Conservation (phyloP, 2,113 vertebrate species). For the Papio anubis region DNA sequence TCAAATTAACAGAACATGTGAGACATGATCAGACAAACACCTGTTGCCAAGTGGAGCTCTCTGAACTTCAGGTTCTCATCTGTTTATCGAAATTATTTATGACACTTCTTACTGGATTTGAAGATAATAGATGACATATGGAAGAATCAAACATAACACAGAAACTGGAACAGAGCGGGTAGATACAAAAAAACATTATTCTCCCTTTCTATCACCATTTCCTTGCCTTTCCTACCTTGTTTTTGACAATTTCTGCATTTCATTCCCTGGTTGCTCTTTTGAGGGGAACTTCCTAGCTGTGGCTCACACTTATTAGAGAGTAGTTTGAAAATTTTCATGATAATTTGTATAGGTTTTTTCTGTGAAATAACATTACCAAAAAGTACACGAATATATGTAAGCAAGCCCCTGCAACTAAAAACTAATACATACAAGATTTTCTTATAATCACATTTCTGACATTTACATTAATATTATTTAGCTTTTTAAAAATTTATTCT, state of each 20-base stretch:
- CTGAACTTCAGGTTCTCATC: background rate
- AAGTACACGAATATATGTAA: background rate
- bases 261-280: background rate
- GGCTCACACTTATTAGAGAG: background rate
- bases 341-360: background rate
- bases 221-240: background rate
- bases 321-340: background rate
- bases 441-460: slow-evolving; percentile 27
- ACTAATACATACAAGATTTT: background rate
- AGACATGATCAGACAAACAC: too few relatives aligned
- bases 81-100: background rate
- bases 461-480: slow-evolving; percentile 42
- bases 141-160: background rate
- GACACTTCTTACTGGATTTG: background rate
- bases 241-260: background rate
- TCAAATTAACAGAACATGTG: background rate
- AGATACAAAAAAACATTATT: background rate
- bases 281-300: background rate
- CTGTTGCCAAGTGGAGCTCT: background rate
- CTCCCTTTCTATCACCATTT: background rate
- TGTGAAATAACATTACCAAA: background rate
- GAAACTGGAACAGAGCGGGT: background rate
- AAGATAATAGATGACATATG: background rate
- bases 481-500: background rate
- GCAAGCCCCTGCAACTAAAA: background rate